Conservation (phyloP, 2,888 invertebrate genomes). For the Tholera decimalis region DNA sequence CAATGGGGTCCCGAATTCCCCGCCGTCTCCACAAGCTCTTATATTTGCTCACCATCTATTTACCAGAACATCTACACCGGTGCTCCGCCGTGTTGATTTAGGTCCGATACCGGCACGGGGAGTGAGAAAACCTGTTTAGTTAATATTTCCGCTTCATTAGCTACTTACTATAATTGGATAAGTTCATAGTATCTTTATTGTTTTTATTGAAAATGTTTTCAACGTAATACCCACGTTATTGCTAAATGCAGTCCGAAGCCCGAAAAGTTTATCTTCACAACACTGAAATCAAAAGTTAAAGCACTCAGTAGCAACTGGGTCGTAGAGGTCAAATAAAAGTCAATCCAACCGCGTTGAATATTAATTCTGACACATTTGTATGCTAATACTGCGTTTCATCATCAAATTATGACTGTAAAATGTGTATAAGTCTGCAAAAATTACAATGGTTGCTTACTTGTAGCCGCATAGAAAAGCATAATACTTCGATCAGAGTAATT, state of each 20-base stretch:
- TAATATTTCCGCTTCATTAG: slow-evolving; percentile 62
- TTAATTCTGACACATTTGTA: background rate
- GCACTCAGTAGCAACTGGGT: slow-evolving; percentile 5
- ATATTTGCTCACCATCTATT: slow-evolving; percentile 79
- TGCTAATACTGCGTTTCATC: background rate
- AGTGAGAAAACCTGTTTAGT: slow-evolving; percentile 56
- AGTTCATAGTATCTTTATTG: slow-evolving; percentile 31
- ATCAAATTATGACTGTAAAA: background rate
- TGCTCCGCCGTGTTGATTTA: slow-evolving; percentile 80
- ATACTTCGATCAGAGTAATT: slow-evolving; percentile 34
- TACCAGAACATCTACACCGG: slow-evolving; percentile 76
- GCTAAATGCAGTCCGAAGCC: background rate
- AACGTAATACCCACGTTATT: background rate
- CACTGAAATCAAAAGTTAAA: slow-evolving; percentile 20
- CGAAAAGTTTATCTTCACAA: background rate
- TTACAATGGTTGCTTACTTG: background rate
- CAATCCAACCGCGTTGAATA: background rate
- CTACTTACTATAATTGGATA: slow-evolving; percentile 55
- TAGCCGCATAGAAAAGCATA: background rate
- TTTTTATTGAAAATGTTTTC: slow-evolving; percentile 17
- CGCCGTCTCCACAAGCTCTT: slow-evolving; percentile 52
- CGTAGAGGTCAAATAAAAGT: background rate
- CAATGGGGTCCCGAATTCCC: slow-evolving; percentile 39
- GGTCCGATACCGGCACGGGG: slow-evolving; percentile 75
- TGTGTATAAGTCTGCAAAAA: background rate